A percentile compares a stretch with the other conserved stretches of the same genome.
phyloP scores from a whole-genome alignment of 1,140 invertebrate species.

The Hormaphis cornu region DNA sequence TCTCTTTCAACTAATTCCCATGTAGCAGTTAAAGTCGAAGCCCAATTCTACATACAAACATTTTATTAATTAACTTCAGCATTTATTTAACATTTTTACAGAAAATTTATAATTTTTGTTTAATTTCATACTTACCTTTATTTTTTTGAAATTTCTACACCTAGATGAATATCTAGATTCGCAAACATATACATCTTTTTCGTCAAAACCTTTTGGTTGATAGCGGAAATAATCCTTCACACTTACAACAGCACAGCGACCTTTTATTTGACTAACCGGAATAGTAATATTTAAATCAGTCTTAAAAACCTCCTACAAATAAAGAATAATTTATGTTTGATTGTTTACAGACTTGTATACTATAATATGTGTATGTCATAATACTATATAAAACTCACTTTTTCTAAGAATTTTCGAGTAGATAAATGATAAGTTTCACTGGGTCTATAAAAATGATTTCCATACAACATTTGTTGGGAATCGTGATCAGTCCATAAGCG shows the following conservation, averaged over 20 bases:
- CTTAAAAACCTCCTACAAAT: constrained; percentile 81
- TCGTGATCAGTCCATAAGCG: constrained; percentile 73
- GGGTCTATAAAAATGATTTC: constrained; percentile 75
- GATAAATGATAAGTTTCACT: constrained; percentile 93
- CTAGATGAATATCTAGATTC: constrained; percentile 87
- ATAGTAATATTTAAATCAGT: constrained; percentile 77
- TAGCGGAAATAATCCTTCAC: constrained; percentile 92
- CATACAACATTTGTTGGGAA: constrained; percentile 79
- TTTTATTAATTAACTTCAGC: constrained; percentile 30
- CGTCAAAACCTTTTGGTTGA: constrained; percentile 73
- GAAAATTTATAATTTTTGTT: too few relatives aligned
- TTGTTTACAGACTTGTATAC: neutral
- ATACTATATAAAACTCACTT: constrained; percentile 41
- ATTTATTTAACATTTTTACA: neutral
- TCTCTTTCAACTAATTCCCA: constrained; percentile 60
- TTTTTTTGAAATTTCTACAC: constrained; percentile 83
- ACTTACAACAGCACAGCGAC: constrained; percentile 86
- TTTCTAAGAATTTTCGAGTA: constrained; percentile 87
- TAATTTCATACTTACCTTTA: constrained; percentile 44
- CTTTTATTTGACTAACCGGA: constrained; percentile 77
- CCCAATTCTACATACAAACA: constrained; percentile 52
- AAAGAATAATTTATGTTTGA: constrained; percentile 32
- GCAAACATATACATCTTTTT: constrained; percentile 95
- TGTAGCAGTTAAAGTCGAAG: constrained; percentile 53
- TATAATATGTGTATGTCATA: neutral